A percentile compares a stretch with the other conserved stretches of the same genome.
Conservation (phyloP, 2,113 vertebrate genomes). For the Bombycilla garrulus region DNA sequence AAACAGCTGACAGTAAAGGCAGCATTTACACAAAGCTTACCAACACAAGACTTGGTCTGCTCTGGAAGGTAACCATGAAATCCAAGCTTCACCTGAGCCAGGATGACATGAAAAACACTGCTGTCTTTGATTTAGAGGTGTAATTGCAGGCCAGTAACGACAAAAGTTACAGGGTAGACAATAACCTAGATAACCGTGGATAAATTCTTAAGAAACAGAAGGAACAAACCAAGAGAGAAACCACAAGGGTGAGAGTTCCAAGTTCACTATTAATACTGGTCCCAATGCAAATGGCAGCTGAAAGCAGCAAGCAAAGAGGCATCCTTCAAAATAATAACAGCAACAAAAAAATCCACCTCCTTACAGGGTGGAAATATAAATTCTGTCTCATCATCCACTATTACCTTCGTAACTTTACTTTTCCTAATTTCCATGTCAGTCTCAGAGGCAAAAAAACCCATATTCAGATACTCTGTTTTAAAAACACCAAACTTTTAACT, state of each 20-base stretch:
- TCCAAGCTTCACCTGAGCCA: neutral
- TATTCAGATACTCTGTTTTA: neutral
- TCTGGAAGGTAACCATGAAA: neutral
- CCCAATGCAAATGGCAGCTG: neutral
- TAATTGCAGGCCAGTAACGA: neutral
- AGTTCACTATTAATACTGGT: neutral
- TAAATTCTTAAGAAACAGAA: neutral
- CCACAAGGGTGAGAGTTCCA: accelerated
- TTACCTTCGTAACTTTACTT: neutral
- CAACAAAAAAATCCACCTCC: neutral
- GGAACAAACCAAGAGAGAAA: neutral
- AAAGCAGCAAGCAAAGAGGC: neutral
- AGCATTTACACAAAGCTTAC: neutral
- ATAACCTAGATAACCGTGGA: neutral
- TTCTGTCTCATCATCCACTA: neutral
- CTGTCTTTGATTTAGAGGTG: neutral
- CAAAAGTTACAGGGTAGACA: neutral
- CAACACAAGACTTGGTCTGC: neutral
- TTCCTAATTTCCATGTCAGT: neutral
- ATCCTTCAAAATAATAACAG: neutral
- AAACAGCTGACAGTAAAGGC: neutral
- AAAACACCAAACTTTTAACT: neutral
- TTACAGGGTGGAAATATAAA: accelerated
- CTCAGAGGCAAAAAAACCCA: neutral
- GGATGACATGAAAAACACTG: neutral